Evolutionary conservation across 2,113 vertebrate species (phyloP), one percentile per base, ranked within the genome.

Genomic region (Pachyramphus minor): DNA sequence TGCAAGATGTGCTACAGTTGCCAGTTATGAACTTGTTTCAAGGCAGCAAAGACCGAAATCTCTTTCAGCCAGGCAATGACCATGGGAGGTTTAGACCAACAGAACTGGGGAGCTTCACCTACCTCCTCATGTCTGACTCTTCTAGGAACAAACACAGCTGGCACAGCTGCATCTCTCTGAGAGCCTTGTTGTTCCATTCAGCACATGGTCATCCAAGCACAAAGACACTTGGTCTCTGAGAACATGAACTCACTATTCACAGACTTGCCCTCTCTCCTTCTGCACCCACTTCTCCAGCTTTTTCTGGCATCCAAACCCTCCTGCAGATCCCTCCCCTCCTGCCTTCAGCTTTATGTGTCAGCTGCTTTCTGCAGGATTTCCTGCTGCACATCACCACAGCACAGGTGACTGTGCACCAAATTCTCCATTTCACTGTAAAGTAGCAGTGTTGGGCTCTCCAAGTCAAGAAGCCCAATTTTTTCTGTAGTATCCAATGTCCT

Each of bases 401-500:
- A 0, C 9, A 28, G 12, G 25, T 24, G 6, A 24, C 17, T 8
- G 6, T 41, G 39, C 18, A 44, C 30, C 21, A 21, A 45, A 45
- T 23, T 60, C 28, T 28, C 50, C 18, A 1, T 55, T 76, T 84
- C n/a, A 12, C 27, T 28, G 35, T 13, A 9, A 83, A 58, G 28
- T 5, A 31, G 3, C 21, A 1, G 0, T 10, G 10, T 11, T 56
- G 45, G 42, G 17, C 23, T 39, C 28, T 80, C 24, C 44, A 42
- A 83, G 30, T 31, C 37, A 77, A 58, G 71, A 74, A 69, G 3
- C 5, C 28, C n/a, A 39, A n/a, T 35, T 33, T 35, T 37, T 41
- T 82, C 24, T 47, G 24, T 4, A 50, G 9, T 7, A 12, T 60
- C 60, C n/a, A 37, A 24, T 9, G 19, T 31, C 53, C 14, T 25